A percentile compares a stretch with the other conserved stretches of the same genome.
Evolutionary conservation across 2,113 vertebrate genomes (phyloP).

Genomic region (Anarhynchus alexandrinus): DNA sequence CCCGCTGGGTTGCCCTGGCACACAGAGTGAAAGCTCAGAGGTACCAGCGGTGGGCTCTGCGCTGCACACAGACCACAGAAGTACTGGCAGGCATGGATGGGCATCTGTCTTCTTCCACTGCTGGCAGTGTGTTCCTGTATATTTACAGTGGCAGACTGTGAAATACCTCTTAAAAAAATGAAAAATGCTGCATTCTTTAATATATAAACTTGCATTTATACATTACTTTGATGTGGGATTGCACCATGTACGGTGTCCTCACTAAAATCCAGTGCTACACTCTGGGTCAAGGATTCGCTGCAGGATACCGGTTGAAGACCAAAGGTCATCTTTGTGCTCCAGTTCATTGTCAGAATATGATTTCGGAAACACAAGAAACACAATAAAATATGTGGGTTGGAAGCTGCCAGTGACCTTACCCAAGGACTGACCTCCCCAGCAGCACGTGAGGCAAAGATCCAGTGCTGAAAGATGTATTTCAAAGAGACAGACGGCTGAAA

Average conservation of each 20-base stretch:
- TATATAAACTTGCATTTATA: background rate
- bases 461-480: background rate
- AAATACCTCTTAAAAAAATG: background rate
- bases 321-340: background rate
- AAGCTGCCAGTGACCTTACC: background rate
- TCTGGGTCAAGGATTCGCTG: background rate
- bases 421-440: background rate
- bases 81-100: background rate
- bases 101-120: background rate
- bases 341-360: background rate
- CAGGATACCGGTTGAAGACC: background rate
- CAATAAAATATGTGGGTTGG: background rate
- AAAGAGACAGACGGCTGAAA: constrained; percentile 22
- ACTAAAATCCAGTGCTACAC: background rate
- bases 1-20: background rate
- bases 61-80: background rate
- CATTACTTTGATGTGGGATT: background rate
- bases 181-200: background rate
- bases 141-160: background rate
- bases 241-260: rapidly evolving
- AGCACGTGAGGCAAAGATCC: background rate
- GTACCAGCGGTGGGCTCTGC: background rate
- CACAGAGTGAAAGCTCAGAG: background rate
- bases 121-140: background rate
- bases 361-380: background rate